Percentiles rank a stretch among this genome's conserved stretches.
phyloP scores from a whole-genome alignment of 2,113 vertebrate genomes.

The Odocoileus hemionus region DNA sequence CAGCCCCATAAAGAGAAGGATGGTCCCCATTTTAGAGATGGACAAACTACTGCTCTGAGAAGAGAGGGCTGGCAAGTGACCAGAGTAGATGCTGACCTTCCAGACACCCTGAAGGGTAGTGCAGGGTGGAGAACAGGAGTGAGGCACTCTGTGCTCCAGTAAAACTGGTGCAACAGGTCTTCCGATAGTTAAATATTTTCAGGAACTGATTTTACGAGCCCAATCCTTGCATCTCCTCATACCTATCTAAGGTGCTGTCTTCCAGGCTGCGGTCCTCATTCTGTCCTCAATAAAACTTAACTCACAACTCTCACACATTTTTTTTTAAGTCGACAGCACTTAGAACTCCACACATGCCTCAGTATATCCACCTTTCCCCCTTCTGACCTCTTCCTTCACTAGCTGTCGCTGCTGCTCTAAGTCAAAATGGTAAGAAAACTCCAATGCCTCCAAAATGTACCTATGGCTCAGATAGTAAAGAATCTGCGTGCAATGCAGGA shows the following conservation, averaged over 20 bases:
- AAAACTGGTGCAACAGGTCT: not conserved
- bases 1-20: not conserved
- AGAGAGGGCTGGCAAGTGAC: not conserved
- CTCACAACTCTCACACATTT: not conserved
- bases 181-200: not conserved
- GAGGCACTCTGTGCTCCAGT: not conserved
- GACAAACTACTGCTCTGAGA: not conserved
- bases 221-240: not conserved
- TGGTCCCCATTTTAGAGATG: not conserved
- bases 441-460: not conserved
- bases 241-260: not conserved
- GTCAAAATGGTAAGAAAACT: not conserved
- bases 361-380: fast-evolving
- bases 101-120: not conserved
- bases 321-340: not conserved
- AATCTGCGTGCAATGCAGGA: not conserved
- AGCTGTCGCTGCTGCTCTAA: not conserved
- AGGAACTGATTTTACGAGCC: not conserved
- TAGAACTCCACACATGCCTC: not conserved
- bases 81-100: not conserved
- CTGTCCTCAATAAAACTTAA: not conserved
- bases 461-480: not conserved
- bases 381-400: not conserved
- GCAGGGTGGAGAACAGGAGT: not conserved
- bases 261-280: not conserved